phyloP scores from a whole-genome alignment of 2,797 vertebrate species.

The Parotocinclus haroldoi region DNA sequence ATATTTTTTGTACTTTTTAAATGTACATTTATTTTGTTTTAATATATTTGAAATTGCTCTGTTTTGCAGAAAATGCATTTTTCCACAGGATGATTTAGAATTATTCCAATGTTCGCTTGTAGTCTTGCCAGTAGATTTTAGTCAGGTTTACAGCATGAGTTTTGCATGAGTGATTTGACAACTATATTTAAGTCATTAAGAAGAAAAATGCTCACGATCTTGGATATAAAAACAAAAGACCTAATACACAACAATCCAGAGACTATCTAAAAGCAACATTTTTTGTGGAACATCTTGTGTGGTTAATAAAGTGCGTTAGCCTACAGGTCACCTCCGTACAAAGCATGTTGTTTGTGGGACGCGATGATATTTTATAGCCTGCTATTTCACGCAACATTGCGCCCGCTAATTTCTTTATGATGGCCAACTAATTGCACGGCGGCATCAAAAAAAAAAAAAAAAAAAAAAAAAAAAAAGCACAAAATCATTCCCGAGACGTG shows the following conservation, averaged over 20 bases:
- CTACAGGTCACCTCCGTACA: constrained; percentile 42
- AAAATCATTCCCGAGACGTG: too few species aligned
- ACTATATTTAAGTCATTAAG: not conserved
- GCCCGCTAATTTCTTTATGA: constrained; percentile 87
- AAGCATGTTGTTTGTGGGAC: constrained; percentile 11
- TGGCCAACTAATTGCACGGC: constrained; percentile 85
- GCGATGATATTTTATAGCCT: constrained; percentile 71
- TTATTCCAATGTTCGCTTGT: too few species aligned
- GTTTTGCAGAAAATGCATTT: too few species aligned
- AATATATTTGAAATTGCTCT: too few species aligned
- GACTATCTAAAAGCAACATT: not conserved
- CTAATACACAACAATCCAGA: too few species aligned
- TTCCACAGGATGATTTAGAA: too few species aligned
- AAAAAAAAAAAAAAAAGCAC: too few species aligned
- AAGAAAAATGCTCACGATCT: not conserved
- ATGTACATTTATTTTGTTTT: too few species aligned
- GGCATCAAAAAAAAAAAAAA: too few species aligned
- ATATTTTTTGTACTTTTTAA: too few species aligned
- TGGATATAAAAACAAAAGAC: not conserved
- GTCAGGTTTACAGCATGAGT: too few species aligned
- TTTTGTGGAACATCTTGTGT: not conserved
- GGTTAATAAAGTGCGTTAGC: not conserved
- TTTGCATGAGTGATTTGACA: constrained; percentile 9
- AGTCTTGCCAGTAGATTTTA: too few species aligned
- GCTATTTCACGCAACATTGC: constrained; percentile 87